phyloP scores from a whole-genome alignment of 2,797 vertebrate genomes.

The Aplochiton taeniatus region DNA sequence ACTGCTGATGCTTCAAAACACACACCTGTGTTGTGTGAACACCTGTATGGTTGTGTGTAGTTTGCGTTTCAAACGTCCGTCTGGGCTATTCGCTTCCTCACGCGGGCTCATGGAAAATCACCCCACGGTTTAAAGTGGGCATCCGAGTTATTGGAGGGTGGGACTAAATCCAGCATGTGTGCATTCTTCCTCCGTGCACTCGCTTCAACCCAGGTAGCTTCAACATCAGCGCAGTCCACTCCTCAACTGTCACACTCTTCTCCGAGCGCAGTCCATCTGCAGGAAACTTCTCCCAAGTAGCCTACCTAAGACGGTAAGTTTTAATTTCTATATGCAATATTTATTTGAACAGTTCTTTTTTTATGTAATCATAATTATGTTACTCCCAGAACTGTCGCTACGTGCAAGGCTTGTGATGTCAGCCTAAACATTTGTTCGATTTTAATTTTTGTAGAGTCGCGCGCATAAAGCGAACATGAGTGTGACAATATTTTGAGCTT shows the following conservation, averaged over 20 bases:
- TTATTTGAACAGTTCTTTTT: too few relatives aligned
- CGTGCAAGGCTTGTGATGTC: not conserved
- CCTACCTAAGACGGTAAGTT: slow-evolving; percentile 59
- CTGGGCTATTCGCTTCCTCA: too few relatives aligned
- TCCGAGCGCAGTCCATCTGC: slow-evolving; percentile 41
- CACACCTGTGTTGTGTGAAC: not conserved
- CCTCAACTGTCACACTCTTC: slow-evolving; percentile 65
- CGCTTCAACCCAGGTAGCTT: slow-evolving; percentile 69
- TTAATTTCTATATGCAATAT: slow-evolving; percentile 31
- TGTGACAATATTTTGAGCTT: too few relatives aligned
- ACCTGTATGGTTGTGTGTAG: not conserved
- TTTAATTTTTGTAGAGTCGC: too few relatives aligned
- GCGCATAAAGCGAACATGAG: too few relatives aligned
- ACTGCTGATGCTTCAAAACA: too few relatives aligned
- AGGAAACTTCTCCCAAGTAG: slow-evolving; percentile 58
- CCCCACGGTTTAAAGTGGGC: slow-evolving; percentile 61
- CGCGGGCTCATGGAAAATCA: slow-evolving; percentile 21
- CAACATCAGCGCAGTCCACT: slow-evolving; percentile 66
- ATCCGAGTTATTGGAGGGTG: slow-evolving; percentile 72
- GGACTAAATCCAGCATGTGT: slow-evolving; percentile 65
- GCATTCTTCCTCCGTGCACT: slow-evolving; percentile 71
- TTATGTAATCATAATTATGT: too few relatives aligned
- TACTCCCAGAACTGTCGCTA: not conserved
- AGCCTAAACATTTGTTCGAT: too few relatives aligned
- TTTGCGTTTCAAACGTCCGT: too few relatives aligned